phyloP scores from a whole-genome alignment of 2,888 invertebrate species.

The Coenonympha arcania region DNA sequence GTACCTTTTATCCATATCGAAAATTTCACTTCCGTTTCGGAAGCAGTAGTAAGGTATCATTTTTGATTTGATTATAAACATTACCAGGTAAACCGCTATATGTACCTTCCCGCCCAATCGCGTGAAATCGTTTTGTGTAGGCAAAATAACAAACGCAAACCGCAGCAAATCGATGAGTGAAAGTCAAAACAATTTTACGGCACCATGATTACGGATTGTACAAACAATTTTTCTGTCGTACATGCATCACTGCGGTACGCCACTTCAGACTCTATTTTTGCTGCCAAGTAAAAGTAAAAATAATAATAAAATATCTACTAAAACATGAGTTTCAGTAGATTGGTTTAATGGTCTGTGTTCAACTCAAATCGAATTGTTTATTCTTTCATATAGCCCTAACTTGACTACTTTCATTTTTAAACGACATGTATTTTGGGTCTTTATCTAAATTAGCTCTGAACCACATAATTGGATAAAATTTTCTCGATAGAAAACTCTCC shows the following conservation, averaged over 20 bases:
- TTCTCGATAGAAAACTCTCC: no score
- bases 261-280: background rate
- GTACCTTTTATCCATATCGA: no score
- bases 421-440: no score
- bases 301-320: background rate
- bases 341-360: no score
- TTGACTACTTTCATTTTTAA: no score
- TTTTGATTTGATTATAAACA: background rate
- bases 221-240: constrained; percentile 16
- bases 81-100: background rate
- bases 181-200: constrained; percentile 19
- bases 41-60: background rate
- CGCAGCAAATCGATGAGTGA: constrained; percentile 17
- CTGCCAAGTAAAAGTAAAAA: background rate
- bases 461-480: no score
- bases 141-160: constrained; percentile 6
- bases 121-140: constrained; percentile 1
- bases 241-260: constrained; percentile 6
- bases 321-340: background rate
- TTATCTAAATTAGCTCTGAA: no score
- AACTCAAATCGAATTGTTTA: no score
- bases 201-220: constrained; percentile 17
- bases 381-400: no score
- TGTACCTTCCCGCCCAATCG: background rate
- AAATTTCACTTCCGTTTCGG: no score